phyloP scores from a whole-genome alignment of 2,797 vertebrate species.

The Smutsia temminckii region DNA sequence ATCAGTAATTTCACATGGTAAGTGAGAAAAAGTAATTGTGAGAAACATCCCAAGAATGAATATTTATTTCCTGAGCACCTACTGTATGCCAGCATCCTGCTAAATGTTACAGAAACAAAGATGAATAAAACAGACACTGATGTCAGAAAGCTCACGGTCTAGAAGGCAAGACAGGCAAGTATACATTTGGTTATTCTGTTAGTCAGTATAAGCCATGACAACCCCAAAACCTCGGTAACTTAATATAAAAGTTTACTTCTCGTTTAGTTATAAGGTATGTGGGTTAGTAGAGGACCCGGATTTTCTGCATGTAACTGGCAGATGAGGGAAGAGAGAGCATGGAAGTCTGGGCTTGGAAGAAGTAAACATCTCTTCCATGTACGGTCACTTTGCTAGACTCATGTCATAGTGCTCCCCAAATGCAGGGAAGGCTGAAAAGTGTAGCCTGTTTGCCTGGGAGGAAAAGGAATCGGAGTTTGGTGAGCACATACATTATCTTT shows the following conservation, averaged over 20 bases:
- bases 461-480: constrained; percentile 8
- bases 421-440: neutral
- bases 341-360: neutral
- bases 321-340: neutral
- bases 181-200: neutral
- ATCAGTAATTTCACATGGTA: constrained; percentile 86
- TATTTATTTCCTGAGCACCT: neutral
- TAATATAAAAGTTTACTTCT: constrained; percentile 25
- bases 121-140: neutral
- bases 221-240: neutral
- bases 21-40: constrained; percentile 87
- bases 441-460: neutral
- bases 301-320: neutral
- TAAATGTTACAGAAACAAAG: constrained; percentile 32
- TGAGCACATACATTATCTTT: neutral
- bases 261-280: neutral
- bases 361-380: neutral
- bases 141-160: neutral
- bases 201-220: neutral
- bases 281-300: neutral
- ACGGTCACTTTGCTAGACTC: neutral
- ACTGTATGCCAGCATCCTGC: neutral
- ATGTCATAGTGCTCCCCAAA: neutral
- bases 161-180: constrained; percentile 20
- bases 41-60: constrained; percentile 79